Evolutionary conservation across 2,797 vertebrate species (phyloP), one percentile per base, ranked within the genome.

Genomic region (Diplodus sargus): DNA sequence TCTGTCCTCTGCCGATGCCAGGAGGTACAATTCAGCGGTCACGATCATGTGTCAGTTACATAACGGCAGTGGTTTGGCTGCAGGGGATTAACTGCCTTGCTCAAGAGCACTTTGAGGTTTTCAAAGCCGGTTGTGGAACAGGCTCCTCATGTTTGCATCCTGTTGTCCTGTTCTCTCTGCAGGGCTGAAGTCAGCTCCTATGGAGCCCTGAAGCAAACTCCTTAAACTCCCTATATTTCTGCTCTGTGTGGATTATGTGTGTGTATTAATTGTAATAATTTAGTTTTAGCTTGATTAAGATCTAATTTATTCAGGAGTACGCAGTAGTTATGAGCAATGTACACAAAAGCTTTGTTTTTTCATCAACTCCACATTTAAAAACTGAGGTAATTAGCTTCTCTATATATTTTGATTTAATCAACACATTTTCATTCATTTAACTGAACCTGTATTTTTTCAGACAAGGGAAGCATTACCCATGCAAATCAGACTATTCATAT

Each of bases 11-110:
- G 70, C 42, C 18, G 53, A 30, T 17, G 71, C 65, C 73, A 7
- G 56, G 11, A 71, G 34, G 71, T 62, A 22, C 14, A 56, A 54
- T 43, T 60, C 74, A 74, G 68, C 51, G 66, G 72, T 63, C 23
- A 76, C 7, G 17, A 30, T 83, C 69, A 59, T 48, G 59, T 76
- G 70, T 77, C 73, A 30, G 51, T 83, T 79, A 68, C 49, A 25
- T 64, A 76, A 79, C 57, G 25, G 23, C 47, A 4, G 59, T n/a
- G 48, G 17, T 68, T 59, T 65, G 45, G 63, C 84, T 76, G 68
- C 15, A 0, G 12, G 53, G 73, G 73, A 67, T 62, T 30, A 53
- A 56, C 74, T 68, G 77, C 72, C 74, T 64, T 82, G 80, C 71
- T 78, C 62, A 58, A 78, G 56, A 81, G 74, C 76, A 71, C 70